Evolutionary conservation across 2,797 vertebrate genomes (phyloP).

Genomic region (Typhlichthys subterraneus): DNA sequence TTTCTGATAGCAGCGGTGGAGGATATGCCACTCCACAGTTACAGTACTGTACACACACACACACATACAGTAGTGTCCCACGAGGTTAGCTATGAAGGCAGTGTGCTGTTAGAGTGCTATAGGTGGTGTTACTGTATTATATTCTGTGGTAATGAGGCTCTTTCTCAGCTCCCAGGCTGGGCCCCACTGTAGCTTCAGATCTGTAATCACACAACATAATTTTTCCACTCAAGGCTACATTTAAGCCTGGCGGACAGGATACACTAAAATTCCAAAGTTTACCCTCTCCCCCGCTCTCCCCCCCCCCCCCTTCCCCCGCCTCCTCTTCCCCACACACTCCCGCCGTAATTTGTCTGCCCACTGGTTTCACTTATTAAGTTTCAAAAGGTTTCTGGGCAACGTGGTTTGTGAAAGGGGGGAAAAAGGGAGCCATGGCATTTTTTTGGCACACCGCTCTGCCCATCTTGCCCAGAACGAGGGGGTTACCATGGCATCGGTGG

Average conservation of each 20-base stretch:
- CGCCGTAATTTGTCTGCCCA: constrained; percentile 75
- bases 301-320: constrained; percentile 2
- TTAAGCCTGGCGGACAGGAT: constrained; percentile 59
- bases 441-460: constrained; percentile 75
- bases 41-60: neutral
- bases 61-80: constrained; percentile 2
- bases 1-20: constrained; percentile 7
- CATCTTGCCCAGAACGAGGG: constrained; percentile 79
- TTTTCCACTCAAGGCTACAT: constrained; percentile 60
- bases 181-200: constrained; percentile 20
- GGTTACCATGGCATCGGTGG: constrained; percentile 85
- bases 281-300: constrained; percentile 34
- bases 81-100: neutral
- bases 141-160: constrained; percentile 8
- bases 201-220: constrained; percentile 27
- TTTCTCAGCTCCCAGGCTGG: neutral
- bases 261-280: constrained; percentile 58
- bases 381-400: constrained; percentile 85
- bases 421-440: constrained; percentile 78
- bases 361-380: constrained; percentile 83
- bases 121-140: constrained; percentile 1
- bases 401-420: constrained; percentile 71
- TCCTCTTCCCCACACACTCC: constrained; percentile 37
- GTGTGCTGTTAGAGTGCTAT: neutral
- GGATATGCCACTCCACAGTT: neutral